These are phyloP conservation scores for Siniperca knerii DNA, from an alignment of 2,113 vertebrate genomes.

Conservation along the genomic window DNA sequence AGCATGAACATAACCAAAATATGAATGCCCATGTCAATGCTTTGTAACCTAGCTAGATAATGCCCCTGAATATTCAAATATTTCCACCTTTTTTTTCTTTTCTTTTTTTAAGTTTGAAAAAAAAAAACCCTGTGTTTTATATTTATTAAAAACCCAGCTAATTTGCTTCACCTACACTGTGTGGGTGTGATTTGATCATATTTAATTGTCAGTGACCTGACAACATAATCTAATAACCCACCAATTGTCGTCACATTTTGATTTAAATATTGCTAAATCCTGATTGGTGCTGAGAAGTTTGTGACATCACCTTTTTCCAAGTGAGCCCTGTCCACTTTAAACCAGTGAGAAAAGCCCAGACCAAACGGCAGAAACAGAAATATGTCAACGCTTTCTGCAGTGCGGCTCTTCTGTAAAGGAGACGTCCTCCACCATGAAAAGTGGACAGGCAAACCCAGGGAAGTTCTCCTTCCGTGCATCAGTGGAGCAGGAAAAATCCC, in stretches of 20 bases:
- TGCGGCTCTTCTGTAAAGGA: conserved; percentile 30
- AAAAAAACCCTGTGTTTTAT: background rate
- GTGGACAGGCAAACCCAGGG: conserved; percentile 49
- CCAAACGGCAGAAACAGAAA: no score
- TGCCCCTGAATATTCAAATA: no score
- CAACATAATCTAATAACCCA: background rate
- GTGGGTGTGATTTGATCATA: background rate
- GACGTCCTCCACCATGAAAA: conserved; percentile 27
- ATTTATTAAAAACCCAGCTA: background rate
- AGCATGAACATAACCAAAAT: background rate
- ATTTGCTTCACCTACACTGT: background rate
- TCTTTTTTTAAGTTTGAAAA: no score
- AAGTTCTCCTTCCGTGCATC: conserved; percentile 47
- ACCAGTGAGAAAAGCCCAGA: no score
- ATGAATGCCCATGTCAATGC: background rate
- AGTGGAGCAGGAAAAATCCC: conserved; percentile 67
- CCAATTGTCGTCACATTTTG: background rate
- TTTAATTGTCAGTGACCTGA: background rate
- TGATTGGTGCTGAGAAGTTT: no score
- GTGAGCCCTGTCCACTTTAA: no score
- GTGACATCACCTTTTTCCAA: no score
- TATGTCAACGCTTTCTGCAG: background rate
- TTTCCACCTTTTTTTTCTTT: no score
- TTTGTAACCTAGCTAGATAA: background rate
- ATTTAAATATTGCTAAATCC: conserved; percentile 1